Evolutionary conservation across 2,797 vertebrate species (phyloP).

Genomic region (Brotula barbata): DNA sequence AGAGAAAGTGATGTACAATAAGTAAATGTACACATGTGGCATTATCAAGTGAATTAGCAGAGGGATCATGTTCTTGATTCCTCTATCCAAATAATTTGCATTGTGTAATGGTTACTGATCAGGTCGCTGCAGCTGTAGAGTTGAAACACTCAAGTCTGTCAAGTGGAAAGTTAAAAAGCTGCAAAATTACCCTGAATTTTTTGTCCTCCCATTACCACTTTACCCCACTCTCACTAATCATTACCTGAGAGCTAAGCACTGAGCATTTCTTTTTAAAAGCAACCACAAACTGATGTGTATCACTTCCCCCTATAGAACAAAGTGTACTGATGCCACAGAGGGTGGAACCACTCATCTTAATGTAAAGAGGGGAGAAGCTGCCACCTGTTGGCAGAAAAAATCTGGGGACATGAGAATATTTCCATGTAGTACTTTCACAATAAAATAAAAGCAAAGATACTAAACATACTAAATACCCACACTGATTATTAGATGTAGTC

Average conservation of each 20-base stretch:
- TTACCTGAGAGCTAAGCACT: neutral
- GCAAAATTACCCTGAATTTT: no score
- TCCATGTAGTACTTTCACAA: neutral
- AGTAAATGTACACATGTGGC: neutral
- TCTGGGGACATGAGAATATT: neutral
- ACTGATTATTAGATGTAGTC: no score
- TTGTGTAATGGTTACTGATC: neutral
- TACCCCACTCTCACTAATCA: no score
- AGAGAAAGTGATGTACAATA: neutral
- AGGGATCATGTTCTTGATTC: no score
- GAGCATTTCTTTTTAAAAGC: neutral
- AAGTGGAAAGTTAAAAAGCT: no score
- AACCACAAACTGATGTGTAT: neutral
- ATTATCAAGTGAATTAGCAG: neutral
- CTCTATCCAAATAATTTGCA: neutral
- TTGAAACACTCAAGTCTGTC: no score
- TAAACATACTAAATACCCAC: no score
- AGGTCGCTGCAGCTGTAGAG: neutral
- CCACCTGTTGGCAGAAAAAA: slow-evolving; percentile 6
- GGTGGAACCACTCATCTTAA: neutral
- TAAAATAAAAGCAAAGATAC: no score
- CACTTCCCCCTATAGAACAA: neutral
- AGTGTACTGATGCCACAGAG: neutral
- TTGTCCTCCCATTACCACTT: no score
- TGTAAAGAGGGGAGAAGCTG: slow-evolving; percentile 2